Percentiles rank a stretch among this genome's conserved stretches.
These are phyloP conservation scores for Hassar affinis DNA, from an alignment of 2,113 vertebrate genomes.

Conservation along the genomic window DNA sequence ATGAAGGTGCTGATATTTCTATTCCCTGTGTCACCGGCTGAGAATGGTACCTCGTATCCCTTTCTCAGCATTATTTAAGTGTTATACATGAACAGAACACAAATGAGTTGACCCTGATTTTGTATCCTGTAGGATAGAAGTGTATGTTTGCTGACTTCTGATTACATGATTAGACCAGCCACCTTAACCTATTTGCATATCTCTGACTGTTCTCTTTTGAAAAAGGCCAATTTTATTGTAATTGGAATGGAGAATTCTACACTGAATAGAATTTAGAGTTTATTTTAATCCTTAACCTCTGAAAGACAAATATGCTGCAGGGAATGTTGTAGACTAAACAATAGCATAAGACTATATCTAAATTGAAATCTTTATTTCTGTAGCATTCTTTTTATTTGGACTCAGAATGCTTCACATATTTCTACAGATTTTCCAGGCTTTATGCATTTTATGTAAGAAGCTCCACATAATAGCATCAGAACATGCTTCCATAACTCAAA, in stretches of 20 bases:
- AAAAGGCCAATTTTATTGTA: conserved; percentile 18
- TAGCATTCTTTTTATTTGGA: neutral
- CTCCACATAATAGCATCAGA: neutral
- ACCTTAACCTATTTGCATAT: conserved; percentile 10
- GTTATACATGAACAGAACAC: conserved; percentile 3
- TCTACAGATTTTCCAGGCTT: neutral
- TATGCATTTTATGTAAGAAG: neutral
- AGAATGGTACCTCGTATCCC: neutral
- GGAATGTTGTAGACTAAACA: neutral
- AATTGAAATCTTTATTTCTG: neutral
- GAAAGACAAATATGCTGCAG: neutral
- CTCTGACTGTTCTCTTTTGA: neutral
- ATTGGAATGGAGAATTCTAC: neutral
- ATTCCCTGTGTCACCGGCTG: neutral
- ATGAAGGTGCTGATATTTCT: neutral
- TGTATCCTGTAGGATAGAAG: neutral
- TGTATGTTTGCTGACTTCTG: conserved; percentile 18
- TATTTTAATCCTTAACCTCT: conserved; percentile 12
- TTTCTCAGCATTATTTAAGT: neutral
- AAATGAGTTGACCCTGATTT: conserved; percentile 16
- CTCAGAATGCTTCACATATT: neutral
- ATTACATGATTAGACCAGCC: conserved; percentile 17
- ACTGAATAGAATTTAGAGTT: neutral
- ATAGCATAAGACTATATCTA: neutral
- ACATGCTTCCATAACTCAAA: neutral